Percentiles rank a stretch among this genome's conserved stretches.
Evolutionary conservation across 2,113 vertebrate genomes (phyloP).

Genomic region (Trinectes maculatus): DNA sequence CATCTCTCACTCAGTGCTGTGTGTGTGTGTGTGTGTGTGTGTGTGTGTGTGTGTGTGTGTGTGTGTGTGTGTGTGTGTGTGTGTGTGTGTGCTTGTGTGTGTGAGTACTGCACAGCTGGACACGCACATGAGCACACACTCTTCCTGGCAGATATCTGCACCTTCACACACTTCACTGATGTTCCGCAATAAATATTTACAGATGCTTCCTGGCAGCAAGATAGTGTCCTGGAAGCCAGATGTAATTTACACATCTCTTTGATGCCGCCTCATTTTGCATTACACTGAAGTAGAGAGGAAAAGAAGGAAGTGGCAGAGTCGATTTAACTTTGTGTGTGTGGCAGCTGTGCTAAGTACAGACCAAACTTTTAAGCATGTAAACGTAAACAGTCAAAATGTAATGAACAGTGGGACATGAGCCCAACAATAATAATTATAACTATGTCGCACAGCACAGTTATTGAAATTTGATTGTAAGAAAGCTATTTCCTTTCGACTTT

Average conservation of each 20-base stretch:
- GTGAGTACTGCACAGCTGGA: slow-evolving; percentile 62
- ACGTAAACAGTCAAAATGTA: slow-evolving; percentile 42
- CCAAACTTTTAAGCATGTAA: slow-evolving; percentile 43
- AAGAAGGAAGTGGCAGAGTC: slow-evolving; percentile 45
- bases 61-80: too few species aligned
- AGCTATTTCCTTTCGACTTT: slow-evolving; percentile 35
- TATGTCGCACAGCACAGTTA: slow-evolving; percentile 25
- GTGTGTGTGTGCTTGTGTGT: too few species aligned
- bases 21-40: too few species aligned
- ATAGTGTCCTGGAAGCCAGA: slow-evolving; percentile 73
- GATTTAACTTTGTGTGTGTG: slow-evolving; percentile 39
- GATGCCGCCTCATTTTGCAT: slow-evolving; percentile 72
- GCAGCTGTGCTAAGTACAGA: slow-evolving; percentile 16
- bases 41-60: too few species aligned
- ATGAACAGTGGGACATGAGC: slow-evolving; percentile 24
- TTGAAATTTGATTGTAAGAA: slow-evolving; percentile 33
- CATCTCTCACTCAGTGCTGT: slow-evolving; percentile 38
- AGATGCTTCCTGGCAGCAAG: slow-evolving; percentile 70
- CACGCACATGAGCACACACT: slow-evolving; percentile 52
- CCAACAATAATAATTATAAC: slow-evolving; percentile 51
- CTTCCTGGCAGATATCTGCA: slow-evolving; percentile 66
- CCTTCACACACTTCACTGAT: slow-evolving; percentile 76
- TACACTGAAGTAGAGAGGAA: slow-evolving; percentile 67
- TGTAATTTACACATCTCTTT: slow-evolving; percentile 78
- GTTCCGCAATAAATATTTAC: slow-evolving; percentile 79